Evolutionary conservation across 2,113 vertebrate genomes (phyloP), one percentile per base, ranked within the genome.

Genomic region (Dryoscopus gambensis): DNA sequence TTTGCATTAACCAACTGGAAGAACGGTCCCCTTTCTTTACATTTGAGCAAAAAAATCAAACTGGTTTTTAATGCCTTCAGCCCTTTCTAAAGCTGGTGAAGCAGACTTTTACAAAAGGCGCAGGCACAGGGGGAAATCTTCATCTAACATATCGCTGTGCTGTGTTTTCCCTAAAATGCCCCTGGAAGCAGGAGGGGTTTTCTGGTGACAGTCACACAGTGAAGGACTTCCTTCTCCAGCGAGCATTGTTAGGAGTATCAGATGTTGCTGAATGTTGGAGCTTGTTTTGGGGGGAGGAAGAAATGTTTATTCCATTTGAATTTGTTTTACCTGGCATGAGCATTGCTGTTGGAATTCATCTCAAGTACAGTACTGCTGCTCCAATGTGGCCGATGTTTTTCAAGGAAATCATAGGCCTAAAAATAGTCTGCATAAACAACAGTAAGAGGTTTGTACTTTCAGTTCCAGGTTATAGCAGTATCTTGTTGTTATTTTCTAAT

Each of bases 371-470:
- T 93, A 71, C 89, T 87, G 93, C 94, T 95, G 86, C 94, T 97
- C 87, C 91, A 59, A 40, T 95, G 93, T 81, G 92, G 74, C 92
- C 96, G 90, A 77, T 97, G 96, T 97, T 97, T 97, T 98, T 96
- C 96, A 97, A 98, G 96, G 97, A 98, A 98, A 97, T 97, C 95
- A 77, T 64, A 73, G 92, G 47, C 90, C 97, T 98, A 97, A 98
- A 97, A 98, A 97, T 98, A 97, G 97, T 93, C 94, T 97, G 84
- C 79, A 97, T 97, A 97, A 98, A 98, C 96, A 97, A 95, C 95
- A 94, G 91, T 95, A 95, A 97, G 93, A 97, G 90, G 87, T 92
- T 96, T 96, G 96, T 97, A 92, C 97, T 97, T 97, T 95, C 87
- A 95, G 96, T 95, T 95, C 95, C 91, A 94, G 94, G 69, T 97